Evolutionary conservation across 1,140 invertebrate genomes (phyloP).

Genomic region (Lepidurus arcticus): DNA sequence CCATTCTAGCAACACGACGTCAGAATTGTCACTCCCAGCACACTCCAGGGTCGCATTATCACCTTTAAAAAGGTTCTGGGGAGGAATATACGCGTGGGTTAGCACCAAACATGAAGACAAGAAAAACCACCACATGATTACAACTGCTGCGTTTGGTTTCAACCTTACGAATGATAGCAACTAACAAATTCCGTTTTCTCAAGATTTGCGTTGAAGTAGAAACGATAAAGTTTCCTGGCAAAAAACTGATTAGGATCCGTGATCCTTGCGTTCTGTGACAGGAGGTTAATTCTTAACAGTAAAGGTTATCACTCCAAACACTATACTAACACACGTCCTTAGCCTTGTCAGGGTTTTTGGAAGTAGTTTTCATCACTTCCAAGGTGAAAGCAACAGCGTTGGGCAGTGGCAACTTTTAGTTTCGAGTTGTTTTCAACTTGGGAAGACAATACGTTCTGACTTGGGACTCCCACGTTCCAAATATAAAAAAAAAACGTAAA

Average conservation of each 20-base stretch:
- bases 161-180: not conserved
- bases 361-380: not conserved
- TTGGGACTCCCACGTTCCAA: not conserved
- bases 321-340: not conserved
- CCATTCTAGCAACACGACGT: not conserved
- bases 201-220: not conserved
- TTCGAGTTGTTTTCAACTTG: not conserved
- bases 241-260: constrained; percentile 1
- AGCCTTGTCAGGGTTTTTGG: not conserved
- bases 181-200: not conserved
- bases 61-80: not conserved
- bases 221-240: not conserved
- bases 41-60: constrained; percentile 16
- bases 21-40: not conserved
- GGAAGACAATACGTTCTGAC: not conserved
- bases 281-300: constrained; percentile 11
- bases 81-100: constrained; percentile 11
- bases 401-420: not conserved
- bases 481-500: not conserved
- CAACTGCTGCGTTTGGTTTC: not conserved
- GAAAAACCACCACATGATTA: not conserved
- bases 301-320: not conserved
- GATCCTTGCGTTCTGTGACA: not conserved
- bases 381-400: not conserved
- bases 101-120: not conserved